Base-by-base conservation (phyloP, 2,888 invertebrate genomes). In the Dioctria rufipes region DNA sequence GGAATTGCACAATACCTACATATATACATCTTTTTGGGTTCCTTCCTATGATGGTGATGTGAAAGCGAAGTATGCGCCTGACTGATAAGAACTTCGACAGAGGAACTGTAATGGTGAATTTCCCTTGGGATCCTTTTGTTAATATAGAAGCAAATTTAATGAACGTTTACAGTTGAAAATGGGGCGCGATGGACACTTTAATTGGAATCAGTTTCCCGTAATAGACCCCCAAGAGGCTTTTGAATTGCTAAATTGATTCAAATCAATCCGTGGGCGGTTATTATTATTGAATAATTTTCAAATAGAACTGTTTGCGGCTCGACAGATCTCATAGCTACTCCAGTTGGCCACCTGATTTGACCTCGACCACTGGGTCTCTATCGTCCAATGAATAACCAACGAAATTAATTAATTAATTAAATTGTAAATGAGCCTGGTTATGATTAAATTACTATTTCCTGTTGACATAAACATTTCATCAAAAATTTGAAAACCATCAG, bases 381-480 rank as follows among this genome's bases (percentile, higher is more conserved):
- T 61, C 58, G 65, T 39, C 61, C 67, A 60, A 77, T 66, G 77
- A 81, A 80, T 81, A 81, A 63, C 66, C 77, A 71, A 58, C 63
- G 60, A 77, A 78, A 80, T 78, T 71, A 78, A 82, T 82, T 81
- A 81, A 81, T 81, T 82, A 82, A 82, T 80, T 82, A 78, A 71
- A 82, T 80, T 77, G 82, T 82, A 82, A 82, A 82, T 82, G 80
- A 80, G 80, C 54, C 69, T 40, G 65, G 51, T 73, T 82, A 78
- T 43, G 80, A 80, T 80, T 80, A 80, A 81, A 81, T 81, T 81
- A 81, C 77, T 78, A 81, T 81, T 81, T 81, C 81, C 81, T 81
- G 81, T 71, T 80, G 65, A 37, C 80, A 80, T 80, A 77, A 81
- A 81, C 66, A 66, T 78, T 65, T 78, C 78, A 66, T 78, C 78